Conservation (phyloP, 2,113 vertebrate species). For the Genyomyrus donnyi region DNA sequence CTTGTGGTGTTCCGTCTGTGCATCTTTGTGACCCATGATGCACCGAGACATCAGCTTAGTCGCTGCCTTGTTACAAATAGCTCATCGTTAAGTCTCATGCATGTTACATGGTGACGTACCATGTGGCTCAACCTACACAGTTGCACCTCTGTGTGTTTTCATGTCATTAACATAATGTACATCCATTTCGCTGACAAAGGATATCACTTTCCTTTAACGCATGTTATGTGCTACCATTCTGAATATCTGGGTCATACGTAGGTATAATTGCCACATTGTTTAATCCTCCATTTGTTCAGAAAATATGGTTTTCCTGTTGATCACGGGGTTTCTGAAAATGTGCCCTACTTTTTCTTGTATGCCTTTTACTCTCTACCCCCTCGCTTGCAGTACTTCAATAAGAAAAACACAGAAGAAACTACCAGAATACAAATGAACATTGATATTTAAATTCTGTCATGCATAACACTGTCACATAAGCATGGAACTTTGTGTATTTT, state of each 20-base stretch:
- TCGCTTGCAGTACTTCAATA: background rate
- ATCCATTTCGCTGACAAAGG: background rate
- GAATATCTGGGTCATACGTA: slow-evolving; percentile 37
- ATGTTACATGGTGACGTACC: background rate
- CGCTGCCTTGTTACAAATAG: background rate
- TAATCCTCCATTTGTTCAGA: slow-evolving; percentile 26
- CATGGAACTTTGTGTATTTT: background rate
- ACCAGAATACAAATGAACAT: background rate
- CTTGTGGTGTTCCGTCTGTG: background rate
- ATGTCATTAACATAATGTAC: background rate
- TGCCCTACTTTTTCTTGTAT: slow-evolving; percentile 40
- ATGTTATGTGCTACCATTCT: background rate
- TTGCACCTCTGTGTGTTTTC: background rate
- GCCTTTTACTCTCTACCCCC: background rate
- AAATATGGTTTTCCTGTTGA: slow-evolving; percentile 39
- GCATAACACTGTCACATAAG: background rate
- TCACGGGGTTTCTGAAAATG: slow-evolving; percentile 36
- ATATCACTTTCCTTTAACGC: background rate
- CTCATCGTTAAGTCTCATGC: background rate
- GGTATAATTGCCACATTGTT: slow-evolving; percentile 28
- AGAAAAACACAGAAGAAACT: background rate
- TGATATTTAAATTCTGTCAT: background rate
- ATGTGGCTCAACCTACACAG: background rate
- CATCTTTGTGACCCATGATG: background rate
- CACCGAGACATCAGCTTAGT: background rate